A percentile compares a stretch with the other conserved stretches of the same genome.
Evolutionary conservation across 2,888 invertebrate species (phyloP).

Genomic region (Acanthosepion pharaonis): DNA sequence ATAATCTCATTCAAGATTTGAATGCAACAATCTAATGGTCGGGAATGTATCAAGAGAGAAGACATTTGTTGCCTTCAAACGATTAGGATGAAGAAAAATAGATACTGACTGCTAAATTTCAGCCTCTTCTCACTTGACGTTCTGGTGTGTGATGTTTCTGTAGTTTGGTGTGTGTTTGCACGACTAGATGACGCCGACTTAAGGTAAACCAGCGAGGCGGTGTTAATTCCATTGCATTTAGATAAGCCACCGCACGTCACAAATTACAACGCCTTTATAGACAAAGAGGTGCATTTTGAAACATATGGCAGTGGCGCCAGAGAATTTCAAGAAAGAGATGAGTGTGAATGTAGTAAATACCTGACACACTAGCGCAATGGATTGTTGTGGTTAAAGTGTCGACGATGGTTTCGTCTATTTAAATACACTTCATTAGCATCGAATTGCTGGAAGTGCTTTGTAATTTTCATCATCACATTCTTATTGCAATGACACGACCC

Average conservation of each 20-base stretch:
- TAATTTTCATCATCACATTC: background rate
- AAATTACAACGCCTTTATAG: background rate
- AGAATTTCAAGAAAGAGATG: background rate
- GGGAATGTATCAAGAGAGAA: no score
- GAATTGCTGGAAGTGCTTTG: background rate
- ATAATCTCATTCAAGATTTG: no score
- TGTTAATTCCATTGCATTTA: background rate
- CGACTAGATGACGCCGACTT: background rate
- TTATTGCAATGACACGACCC: background rate
- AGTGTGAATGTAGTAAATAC: background rate
- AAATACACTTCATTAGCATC: background rate
- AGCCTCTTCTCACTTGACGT: background rate
- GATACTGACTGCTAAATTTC: background rate
- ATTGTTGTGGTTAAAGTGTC: background rate
- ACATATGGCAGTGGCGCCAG: background rate
- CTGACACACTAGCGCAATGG: background rate
- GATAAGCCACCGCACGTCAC: background rate
- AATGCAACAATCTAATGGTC: no score
- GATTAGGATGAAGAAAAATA: background rate
- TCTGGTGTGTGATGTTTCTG: background rate
- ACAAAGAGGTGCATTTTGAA: background rate
- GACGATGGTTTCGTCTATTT: background rate
- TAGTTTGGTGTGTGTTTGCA: background rate
- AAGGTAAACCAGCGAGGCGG: background rate
- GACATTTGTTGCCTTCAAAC: no score